Base-by-base conservation (phyloP, 2,888 invertebrate genomes). In the Eubasilissa splendida region DNA sequence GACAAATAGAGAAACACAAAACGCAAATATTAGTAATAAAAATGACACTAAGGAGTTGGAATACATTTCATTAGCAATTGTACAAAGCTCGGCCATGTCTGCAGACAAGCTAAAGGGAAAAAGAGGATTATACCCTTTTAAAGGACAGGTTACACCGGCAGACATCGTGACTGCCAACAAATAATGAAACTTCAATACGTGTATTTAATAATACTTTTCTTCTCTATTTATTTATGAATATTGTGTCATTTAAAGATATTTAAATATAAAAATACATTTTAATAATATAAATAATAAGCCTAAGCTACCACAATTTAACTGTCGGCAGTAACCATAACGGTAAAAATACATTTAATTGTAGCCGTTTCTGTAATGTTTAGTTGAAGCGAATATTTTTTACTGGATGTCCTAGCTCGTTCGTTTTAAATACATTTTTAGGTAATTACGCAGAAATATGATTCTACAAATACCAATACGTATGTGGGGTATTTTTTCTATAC, bases 31-130 rank as follows among this genome's bases (percentile, higher is more conserved):
- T 68, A n/a, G 50, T 68, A 68, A 50, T 50, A 68, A 68, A 14
- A 12, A 33, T 68, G 33, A 68, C 68, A 42, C 14, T 8, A 50
- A 9, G 68, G 66, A 65, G 53, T 22, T 22, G 71, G 52, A 60
- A 78, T 63, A 78, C 78, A 78, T 78, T 78, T 78, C 71, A 78
- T 78, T 78, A 78, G 71, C 78, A 59, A 56, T 14, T 33, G 63
- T 31, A 73, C 78, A 63, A 68, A 77, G 77, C 70, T 33, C 79
- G 65, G 53, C 63, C 60, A 12, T 79, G 58, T 79, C 56, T 22
- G 56, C 63, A 33, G 33, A 63, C 33, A 22, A 22, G 68, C 66
- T 65, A n/a, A 31, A 8, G 42, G 71, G 9, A 60, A 70, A 50
- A 31, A 31, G 73, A 52, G 52, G 42, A 50, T n/a, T 59, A n/a